A percentile compares a stretch with the other conserved stretches of the same genome.
Evolutionary conservation across 92 coral and sea anemone genomes (phyloP).

Genomic region (Scolanthus callimorphus): DNA sequence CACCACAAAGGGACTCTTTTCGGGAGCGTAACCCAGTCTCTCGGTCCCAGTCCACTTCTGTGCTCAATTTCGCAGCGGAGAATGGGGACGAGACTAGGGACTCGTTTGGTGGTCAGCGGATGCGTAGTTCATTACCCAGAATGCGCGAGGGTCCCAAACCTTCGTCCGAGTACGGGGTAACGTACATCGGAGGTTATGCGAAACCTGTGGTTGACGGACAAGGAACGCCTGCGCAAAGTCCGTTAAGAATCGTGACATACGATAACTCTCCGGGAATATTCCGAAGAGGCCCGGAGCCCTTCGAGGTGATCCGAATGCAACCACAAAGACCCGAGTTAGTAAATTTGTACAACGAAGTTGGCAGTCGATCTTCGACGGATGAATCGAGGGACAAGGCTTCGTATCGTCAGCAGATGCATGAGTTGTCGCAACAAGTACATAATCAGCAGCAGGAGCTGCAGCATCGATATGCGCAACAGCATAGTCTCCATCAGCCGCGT

Average conservation of each 20-base stretch:
- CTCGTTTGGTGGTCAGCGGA: neutral
- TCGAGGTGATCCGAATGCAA: constrained; percentile 24
- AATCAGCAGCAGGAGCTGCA: constrained; percentile 20
- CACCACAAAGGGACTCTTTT: neutral
- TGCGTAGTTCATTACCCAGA: neutral
- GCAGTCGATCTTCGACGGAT: neutral
- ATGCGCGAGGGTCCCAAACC: constrained; percentile 7
- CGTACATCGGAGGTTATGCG: constrained; percentile 82
- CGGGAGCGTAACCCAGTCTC: neutral
- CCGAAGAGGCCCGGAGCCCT: constrained; percentile 51
- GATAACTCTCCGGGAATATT: constrained; percentile 50
- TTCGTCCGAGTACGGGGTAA: constrained; percentile 59
- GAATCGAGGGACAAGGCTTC: constrained; percentile 6
- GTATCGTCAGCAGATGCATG: constrained; percentile 23
- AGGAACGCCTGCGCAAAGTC: neutral
- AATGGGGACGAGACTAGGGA: neutral
- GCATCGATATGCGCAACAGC: constrained; percentile 3
- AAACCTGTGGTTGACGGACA: constrained; percentile 1
- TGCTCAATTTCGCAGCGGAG: neutral
- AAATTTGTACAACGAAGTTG: neutral
- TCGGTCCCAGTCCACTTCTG: constrained; percentile 1
- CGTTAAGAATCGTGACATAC: constrained; percentile 38
- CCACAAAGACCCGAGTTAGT: constrained; percentile 12
- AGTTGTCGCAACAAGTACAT: constrained; percentile 32
- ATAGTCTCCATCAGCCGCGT: neutral